Evolutionary conservation across 2,113 vertebrate genomes (phyloP).

Genomic region (Forbesichthys agassizii): DNA sequence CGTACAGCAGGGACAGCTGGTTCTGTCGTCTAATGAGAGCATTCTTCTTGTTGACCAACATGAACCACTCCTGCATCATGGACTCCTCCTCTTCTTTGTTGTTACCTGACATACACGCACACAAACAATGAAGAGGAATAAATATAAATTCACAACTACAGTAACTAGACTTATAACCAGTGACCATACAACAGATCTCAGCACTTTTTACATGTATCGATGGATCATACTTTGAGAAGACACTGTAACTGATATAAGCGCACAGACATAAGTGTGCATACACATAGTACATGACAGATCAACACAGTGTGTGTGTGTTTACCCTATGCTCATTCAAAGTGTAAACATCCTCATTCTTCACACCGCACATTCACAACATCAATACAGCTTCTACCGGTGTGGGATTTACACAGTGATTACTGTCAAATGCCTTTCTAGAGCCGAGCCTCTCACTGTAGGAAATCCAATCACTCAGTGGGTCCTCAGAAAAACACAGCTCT

Average conservation of each 20-base stretch:
- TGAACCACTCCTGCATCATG: conserved; percentile 99
- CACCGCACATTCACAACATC: conserved; percentile 53
- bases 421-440: conserved; percentile 44
- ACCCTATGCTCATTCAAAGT: conserved; percentile 21
- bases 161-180: not conserved
- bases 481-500: conserved; percentile 25
- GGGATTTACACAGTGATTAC: conserved; percentile 64
- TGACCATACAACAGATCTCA: not conserved
- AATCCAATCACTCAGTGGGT: conserved; percentile 59
- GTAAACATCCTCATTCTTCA: conserved; percentile 60
- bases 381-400: conserved; percentile 54
- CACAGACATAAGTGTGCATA: not conserved
- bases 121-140: conserved; percentile 21
- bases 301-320: conserved; percentile 3
- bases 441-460: conserved; percentile 59
- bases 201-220: not conserved
- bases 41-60: conserved; percentile 99
- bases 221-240: too few species aligned
- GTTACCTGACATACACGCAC: conserved; percentile 79
- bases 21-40: conserved; percentile 97
- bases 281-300: too few species aligned
- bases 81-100: conserved; percentile 98
- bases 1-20: conserved; percentile 97
- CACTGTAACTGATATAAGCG: not conserved
- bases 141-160: not conserved